A percentile compares a stretch with the other conserved stretches of the same genome.
Conservation (phyloP, 2,113 vertebrate species). For the Mormyrus lacerda region DNA sequence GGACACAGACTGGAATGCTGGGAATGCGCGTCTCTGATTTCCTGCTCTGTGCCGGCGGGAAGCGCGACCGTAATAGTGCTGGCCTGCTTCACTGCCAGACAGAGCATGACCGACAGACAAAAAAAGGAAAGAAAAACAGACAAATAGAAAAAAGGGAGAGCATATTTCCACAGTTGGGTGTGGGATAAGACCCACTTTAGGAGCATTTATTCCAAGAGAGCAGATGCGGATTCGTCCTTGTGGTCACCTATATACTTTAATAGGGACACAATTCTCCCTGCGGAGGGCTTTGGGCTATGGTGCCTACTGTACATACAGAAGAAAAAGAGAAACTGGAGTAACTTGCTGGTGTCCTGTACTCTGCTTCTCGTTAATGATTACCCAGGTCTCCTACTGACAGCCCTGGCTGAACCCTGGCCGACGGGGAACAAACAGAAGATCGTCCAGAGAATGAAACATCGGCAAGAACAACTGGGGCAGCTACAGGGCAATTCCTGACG, state of each 20-base stretch:
- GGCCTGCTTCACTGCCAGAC: not conserved
- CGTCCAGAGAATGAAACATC: constrained; percentile 29
- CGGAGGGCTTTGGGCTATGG: not conserved
- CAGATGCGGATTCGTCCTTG: not conserved
- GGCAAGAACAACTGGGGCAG: not conserved
- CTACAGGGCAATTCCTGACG: not conserved
- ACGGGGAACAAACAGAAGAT: constrained; percentile 43
- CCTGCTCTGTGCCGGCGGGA: not conserved
- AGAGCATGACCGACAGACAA: constrained; percentile 3
- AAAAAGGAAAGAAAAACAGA: not conserved
- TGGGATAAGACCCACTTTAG: not conserved
- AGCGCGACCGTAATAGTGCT: not conserved
- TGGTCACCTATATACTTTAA: not conserved
- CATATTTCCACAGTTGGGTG: constrained; percentile 11
- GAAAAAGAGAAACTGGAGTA: constrained; percentile 5
- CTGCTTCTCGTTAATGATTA: constrained; percentile 44
- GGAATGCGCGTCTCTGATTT: constrained; percentile 14
- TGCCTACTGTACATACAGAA: not conserved
- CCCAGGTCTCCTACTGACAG: constrained; percentile 33
- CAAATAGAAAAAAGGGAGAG: not conserved
- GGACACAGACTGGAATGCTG: constrained; percentile 1
- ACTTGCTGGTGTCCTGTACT: constrained; percentile 53
- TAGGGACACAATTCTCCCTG: not conserved
- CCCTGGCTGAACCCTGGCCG: constrained; percentile 45
- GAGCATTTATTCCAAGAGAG: constrained; percentile 1